Base-by-base conservation (phyloP, 1,140 invertebrate genomes). In the Augochlora pura region DNA sequence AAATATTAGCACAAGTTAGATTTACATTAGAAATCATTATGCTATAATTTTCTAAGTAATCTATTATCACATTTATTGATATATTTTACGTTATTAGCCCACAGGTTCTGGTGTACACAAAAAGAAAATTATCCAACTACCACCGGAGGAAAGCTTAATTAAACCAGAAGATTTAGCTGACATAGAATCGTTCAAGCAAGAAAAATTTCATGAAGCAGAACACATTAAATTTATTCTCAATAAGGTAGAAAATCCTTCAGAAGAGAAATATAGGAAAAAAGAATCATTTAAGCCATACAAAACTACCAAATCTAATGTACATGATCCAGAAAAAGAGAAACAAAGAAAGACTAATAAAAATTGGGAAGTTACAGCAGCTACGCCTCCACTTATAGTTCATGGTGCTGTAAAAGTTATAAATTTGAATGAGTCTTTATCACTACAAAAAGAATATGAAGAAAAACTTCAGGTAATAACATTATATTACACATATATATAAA, bases 351-450 rank as follows among this genome's bases (percentile, higher is more conserved):
- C 93, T 64, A 81, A 93, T 66, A 95, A 95, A 89, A 84, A 95
- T 86, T 96, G 95, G 95, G 96, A 96, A 90, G 90, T 95, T 6
- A 96, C 95, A 4, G 94, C 96, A 54, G 96, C 96, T 21, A 96
- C 96, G n/a, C 96, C 93, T 60, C 93, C 93, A 27, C 72, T 81
- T 14, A 91, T 90, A 76, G 83, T 94, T 67, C 93, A 95, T 86
- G 94, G 93, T 74, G 92, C 94, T 73, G 91, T 91, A 8, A 94
- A 95, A 90, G 75, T 92, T 46, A 88, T 96, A 68, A 92, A 86
- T 73, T 88, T 96, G 59, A 92, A 94, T 82, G 95, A 95, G 83
- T 95, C 95, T 14, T 87, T 96, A 14, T 91, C 91, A 74, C 88
- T 95, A 32, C 94, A 95, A 85, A 93, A 93, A 42, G 88, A 93